Base-by-base conservation (phyloP, 2,113 vertebrate species). In the Mesembrinibis cayennensis region DNA sequence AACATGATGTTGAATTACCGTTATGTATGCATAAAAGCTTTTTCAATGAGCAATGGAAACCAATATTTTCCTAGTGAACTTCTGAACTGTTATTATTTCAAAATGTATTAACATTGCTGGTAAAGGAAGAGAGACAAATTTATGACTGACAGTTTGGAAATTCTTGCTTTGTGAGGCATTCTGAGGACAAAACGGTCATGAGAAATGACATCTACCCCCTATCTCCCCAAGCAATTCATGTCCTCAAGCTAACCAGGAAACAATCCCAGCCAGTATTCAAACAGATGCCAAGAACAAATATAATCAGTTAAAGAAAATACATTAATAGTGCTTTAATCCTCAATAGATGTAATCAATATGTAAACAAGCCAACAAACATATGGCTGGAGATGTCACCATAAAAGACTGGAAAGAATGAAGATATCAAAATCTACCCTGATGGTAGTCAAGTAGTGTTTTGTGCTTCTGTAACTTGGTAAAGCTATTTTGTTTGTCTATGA, bases 41-140 rank as follows among this genome's bases (percentile, higher is more conserved):
- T 87, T 70, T 62, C 58, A 81, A 38, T 89, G 65, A 94, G 59
- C 67, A 91, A 87, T 45, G 69, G 81, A 93, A 95, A 81, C 38
- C 45, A 87, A 7, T 73, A 71, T 89, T 92, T 96, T 96, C 77
- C 72, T 40, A 91, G 32, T 66, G 91, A 95, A 92, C 96, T 95
- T 87, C 69, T 94, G 80, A 94, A 92, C 72, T 26, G 40, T 50
- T 73, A 7, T 78, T 78, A 87, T 84, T 96, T 93, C 58, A 93
- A 80, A 95, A 87, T 40, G 7, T 87, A 78, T 81, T 93, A 91
- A 80, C 14, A 44, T 32, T 74, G 47, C 56, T 93, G 49, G 47
- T 92, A 90, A 90, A 87, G 73, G 42, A 89, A 82, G 52, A 84
- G 45, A 82, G 32, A 73, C 73, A 63, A 50, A 84, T 84, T 90